phyloP scores from a whole-genome alignment of 2,888 invertebrate species.

The Drosophila mulleri region DNA sequence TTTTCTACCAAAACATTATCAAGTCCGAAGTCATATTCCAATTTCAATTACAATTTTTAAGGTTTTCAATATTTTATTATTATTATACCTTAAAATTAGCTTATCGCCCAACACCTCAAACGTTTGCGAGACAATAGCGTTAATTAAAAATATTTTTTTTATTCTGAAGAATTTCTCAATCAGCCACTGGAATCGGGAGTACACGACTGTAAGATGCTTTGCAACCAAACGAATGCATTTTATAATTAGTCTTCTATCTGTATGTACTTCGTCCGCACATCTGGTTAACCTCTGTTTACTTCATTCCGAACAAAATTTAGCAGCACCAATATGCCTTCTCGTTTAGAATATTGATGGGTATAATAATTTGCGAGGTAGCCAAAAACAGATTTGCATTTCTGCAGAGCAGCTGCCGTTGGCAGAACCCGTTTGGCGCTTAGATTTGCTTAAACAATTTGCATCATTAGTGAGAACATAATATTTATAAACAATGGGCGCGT shows the following conservation, averaged over 20 bases:
- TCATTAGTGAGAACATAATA: slow-evolving; percentile 39
- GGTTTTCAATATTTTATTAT: not conserved
- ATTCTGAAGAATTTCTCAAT: not conserved
- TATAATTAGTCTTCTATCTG: not conserved
- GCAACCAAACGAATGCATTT: not conserved
- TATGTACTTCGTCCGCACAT: too few relatives aligned
- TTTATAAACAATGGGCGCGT: slow-evolving; percentile 38
- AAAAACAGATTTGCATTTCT: slow-evolving; percentile 31
- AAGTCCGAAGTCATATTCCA: not conserved
- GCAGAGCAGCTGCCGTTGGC: slow-evolving; percentile 18
- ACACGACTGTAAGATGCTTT: not conserved
- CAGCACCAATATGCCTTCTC: not conserved
- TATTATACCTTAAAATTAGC: not conserved
- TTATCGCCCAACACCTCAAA: not conserved
- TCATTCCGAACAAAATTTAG: not conserved
- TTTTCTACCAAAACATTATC: not conserved
- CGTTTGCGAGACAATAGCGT: slow-evolving; percentile 1
- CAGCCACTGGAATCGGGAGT: not conserved
- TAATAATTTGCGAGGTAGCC: slow-evolving; percentile 32
- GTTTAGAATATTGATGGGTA: not conserved
- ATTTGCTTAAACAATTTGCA: slow-evolving; percentile 55
- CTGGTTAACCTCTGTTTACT: not conserved
- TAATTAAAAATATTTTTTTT: not conserved
- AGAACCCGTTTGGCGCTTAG: slow-evolving; percentile 35
- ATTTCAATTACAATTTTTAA: not conserved